phyloP scores from a whole-genome alignment of 2,113 vertebrate genomes.

The Gobio gobio region DNA sequence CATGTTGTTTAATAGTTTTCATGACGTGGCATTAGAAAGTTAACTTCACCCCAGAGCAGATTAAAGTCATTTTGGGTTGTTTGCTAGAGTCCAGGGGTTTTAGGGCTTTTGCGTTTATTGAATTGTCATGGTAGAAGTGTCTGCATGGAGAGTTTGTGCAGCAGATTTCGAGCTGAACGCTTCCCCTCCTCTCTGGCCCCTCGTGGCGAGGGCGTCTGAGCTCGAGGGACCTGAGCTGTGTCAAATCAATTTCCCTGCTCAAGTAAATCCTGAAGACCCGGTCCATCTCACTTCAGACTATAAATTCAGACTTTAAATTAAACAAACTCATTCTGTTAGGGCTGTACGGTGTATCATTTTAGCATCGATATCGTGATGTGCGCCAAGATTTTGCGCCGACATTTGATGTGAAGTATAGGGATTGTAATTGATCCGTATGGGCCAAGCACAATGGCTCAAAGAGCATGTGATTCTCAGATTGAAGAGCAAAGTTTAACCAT shows the following conservation, averaged over 20 bases:
- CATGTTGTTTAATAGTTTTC: too few species aligned
- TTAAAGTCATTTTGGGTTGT: neutral
- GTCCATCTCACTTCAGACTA: constrained; percentile 4
- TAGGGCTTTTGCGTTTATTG: neutral
- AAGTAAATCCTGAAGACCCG: neutral
- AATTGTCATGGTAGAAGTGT: neutral
- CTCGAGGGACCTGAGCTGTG: constrained; percentile 1
- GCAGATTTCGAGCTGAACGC: neutral
- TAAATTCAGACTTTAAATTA: constrained; percentile 1
- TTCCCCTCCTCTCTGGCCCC: neutral
- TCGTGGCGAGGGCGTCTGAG: neutral
- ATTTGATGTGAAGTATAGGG: too few species aligned
- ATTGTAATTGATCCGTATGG: too few species aligned
- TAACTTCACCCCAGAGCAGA: neutral
- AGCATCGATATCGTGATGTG: too few species aligned
- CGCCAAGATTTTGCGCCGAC: too few species aligned
- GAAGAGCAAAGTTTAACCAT: too few species aligned
- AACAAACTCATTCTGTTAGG: neutral
- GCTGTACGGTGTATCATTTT: too few species aligned
- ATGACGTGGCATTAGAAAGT: neutral
- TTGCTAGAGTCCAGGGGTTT: neutral
- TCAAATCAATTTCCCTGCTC: constrained; percentile 26
- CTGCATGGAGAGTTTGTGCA: neutral
- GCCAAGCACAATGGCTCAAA: too few species aligned
- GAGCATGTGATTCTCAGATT: too few species aligned